Base-by-base conservation (phyloP, 2,888 invertebrate genomes). In the Opisthograptis luteolata region DNA sequence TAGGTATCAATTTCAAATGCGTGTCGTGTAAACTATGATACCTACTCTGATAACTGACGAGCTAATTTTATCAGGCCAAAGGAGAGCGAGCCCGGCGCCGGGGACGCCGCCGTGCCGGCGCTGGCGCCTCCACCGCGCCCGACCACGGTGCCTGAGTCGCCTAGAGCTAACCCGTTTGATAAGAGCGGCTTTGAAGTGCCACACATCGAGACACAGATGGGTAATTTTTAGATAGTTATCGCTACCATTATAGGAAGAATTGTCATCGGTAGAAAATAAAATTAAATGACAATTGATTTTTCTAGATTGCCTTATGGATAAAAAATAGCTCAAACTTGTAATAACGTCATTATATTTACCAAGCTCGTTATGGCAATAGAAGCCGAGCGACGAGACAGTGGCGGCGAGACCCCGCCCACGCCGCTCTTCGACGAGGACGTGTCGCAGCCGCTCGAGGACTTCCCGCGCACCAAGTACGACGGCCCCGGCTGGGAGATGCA, bases 401-500 rank as follows among this genome's bases (percentile, higher is more conserved):
- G 85, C 40, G 84, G 77, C 6, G 97, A 97, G 79, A 95, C 96
- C 1, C 97, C 97, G 20, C 96, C 96, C n/a, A 97, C 97, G 7
- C 98, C 98, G 7, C 91, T 98, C 15, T 98, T 95, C 81, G 98
- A 98, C 78, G 98, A 98, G 54, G 98, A 98, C 79, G 94, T 96
- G 32, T 97, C 97, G 0, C 94, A 96, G 80, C 98, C 98, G 0
- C 90, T 99, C 42, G 97, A 97, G 81, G 96, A 96, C 41, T 99
- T 98, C 84, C 97, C 98, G 6, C 93, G 97, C 35, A 92, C 94
- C 19, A 92, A 92, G 55, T 96, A 94, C 76, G 79, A 86, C 0
- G 97, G 95, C 0, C 95, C 96, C 14, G 98, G 98, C 15, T 99
- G 99, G 98, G 98, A 98, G 75, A 96, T 99, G 95, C 96, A 98